Base-by-base conservation (phyloP, 2,113 vertebrate species). In the Murina feae region DNA sequence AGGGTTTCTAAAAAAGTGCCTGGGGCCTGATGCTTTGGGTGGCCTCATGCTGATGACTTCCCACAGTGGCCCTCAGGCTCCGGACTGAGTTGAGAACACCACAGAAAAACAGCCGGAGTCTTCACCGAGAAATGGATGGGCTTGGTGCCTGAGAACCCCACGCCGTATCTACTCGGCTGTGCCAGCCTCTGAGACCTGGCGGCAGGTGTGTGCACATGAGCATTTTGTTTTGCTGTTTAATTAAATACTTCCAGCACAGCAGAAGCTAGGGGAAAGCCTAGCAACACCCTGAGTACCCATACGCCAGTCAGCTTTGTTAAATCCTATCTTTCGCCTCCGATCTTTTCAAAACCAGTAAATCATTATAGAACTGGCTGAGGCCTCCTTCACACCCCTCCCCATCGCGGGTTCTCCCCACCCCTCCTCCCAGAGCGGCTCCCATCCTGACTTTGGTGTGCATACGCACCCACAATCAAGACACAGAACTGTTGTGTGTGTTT, bases 341-440 rank as follows among this genome's bases (percentile, higher is more conserved):
- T 44, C 11, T 69, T 80, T 53, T 42, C 35, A 60, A 78, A 78
- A n/a, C 74, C 60, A 79, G 21, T 60, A 79, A 84, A 13, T 78
- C n/a, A 2, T 30, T 74, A 6, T 16, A 55, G 58, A 35, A 21
- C 44, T 37, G 66, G 58, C 42, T 3, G 6, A 42, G 78, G 47
- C 25, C 12, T 68, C 32, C 12, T 49, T 28, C 37, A 9, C 32
- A 47, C 1, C 5, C 7, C 9, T 42, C 23, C 39, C 53, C 16
- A 37, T 10, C 9, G 44, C n/a, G 30, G 28, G 39, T 37, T 35
- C 63, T 32, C n/a, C 32, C 21, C 21, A 3, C 6, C 30, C 3
- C 2, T 9, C 18, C 58, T 4, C 6, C 9, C 4, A 0, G 76
- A 6, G 23, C 28, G 6, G 23, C 12, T 21, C 0, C 60, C 42